These are phyloP conservation scores for Capreolus pygargus DNA, from an alignment of 2,113 vertebrate species.

Conservation along the genomic window DNA sequence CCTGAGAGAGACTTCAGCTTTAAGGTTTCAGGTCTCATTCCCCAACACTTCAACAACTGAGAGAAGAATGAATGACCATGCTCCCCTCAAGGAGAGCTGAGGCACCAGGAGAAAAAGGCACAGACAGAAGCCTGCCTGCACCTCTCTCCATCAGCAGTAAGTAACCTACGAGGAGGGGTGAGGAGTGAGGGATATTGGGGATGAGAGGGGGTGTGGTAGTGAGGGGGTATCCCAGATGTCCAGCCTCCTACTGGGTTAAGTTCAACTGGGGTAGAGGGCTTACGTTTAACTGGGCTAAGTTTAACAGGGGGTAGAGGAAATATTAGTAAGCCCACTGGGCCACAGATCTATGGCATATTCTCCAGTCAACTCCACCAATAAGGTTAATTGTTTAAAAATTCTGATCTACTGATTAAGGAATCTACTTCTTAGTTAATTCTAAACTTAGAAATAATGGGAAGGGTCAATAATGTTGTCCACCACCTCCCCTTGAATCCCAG, in stretches of 20 bases:
- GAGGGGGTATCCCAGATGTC: background rate
- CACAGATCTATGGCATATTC: background rate
- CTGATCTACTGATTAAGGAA: background rate
- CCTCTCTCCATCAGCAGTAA: background rate
- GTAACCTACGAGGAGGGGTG: background rate
- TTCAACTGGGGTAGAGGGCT: background rate
- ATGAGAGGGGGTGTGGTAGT: background rate
- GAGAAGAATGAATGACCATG: background rate
- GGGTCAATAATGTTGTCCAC: background rate
- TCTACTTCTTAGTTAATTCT: background rate
- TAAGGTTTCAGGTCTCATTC: background rate
- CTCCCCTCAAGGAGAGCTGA: background rate
- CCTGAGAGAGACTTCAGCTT: background rate
- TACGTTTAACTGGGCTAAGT: background rate
- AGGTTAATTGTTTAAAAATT: background rate
- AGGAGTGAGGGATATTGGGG: too few relatives aligned
- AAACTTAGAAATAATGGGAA: background rate
- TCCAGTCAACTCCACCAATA: background rate
- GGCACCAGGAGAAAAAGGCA: background rate
- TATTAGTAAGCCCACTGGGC: background rate
- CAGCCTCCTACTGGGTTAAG: background rate
- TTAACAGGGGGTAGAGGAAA: accelerated
- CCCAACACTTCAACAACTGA: background rate
- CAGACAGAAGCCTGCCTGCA: background rate
- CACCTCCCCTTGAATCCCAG: background rate